phyloP scores from a whole-genome alignment of 2,888 invertebrate genomes.

The Ceriagrion tenellum region DNA sequence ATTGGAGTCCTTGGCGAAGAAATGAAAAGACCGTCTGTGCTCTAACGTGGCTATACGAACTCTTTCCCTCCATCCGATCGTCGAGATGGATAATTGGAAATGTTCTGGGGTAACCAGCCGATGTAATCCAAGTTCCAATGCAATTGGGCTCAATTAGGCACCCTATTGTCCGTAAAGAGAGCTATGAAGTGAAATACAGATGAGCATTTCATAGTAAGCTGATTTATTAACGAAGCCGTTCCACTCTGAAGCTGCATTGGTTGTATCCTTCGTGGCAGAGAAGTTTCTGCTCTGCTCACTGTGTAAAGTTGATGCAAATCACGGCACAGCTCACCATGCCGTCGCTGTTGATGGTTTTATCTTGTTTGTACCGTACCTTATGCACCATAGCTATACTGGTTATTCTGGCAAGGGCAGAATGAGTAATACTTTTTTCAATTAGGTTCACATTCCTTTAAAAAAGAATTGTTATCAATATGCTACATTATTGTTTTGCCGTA shows the following conservation, averaged over 20 bases:
- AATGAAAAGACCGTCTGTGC: not conserved
- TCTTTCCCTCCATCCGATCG: not conserved
- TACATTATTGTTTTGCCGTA: too few species aligned
- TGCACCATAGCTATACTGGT: too few species aligned
- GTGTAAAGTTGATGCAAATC: too few species aligned
- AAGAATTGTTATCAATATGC: too few species aligned
- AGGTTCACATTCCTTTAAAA: too few species aligned
- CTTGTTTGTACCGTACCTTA: too few species aligned
- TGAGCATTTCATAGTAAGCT: not conserved
- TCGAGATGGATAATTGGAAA: not conserved
- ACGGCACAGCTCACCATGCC: too few species aligned
- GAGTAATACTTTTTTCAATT: too few species aligned
- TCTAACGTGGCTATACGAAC: not conserved
- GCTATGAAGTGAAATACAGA: not conserved
- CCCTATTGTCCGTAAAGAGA: not conserved
- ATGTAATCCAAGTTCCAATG: not conserved
- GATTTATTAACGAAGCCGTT: not conserved
- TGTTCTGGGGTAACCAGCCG: not conserved
- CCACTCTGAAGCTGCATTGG: not conserved
- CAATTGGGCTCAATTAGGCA: not conserved
- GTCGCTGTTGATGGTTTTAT: too few species aligned
- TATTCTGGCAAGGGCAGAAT: too few species aligned
- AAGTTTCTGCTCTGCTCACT: too few species aligned
- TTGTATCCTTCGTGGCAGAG: not conserved
- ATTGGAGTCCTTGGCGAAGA: not conserved